Conservation (phyloP, 2,888 invertebrate species). For the Aphidius colemani region DNA sequence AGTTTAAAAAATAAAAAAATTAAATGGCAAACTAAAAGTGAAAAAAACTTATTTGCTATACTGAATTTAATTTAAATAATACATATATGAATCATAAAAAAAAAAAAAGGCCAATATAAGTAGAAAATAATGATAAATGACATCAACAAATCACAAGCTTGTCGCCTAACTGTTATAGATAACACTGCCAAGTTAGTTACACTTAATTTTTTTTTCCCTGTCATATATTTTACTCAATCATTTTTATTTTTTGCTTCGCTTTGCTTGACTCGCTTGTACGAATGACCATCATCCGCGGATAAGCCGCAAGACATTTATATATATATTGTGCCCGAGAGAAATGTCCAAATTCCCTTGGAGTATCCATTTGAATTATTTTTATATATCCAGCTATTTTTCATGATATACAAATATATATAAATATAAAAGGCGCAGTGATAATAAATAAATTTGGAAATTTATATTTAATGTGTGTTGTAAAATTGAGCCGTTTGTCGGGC, state of each 20-base stretch:
- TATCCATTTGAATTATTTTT: conserved; percentile 60
- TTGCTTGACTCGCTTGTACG: conserved; percentile 44
- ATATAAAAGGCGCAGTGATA: no score
- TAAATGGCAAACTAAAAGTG: no score
- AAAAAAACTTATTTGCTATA: no score
- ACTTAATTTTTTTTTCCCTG: conserved; percentile 39
- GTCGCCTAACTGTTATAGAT: conserved; percentile 56
- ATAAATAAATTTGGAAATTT: no score
- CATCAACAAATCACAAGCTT: conserved; percentile 51
- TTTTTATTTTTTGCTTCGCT: conserved; percentile 48
- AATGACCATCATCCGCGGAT: conserved; percentile 57
- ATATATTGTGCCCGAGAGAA: conserved; percentile 48
- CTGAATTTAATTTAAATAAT: no score
- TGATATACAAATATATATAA: conserved; percentile 43
- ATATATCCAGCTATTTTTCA: conserved; percentile 58
- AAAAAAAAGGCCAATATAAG: no score
- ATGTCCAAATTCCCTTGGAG: conserved; percentile 33
- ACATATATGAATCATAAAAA: no score
- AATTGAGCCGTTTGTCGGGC: conserved; percentile 47
- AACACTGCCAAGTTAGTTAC: conserved; percentile 41
- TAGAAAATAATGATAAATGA: conserved; percentile 25
- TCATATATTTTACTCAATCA: conserved; percentile 9
- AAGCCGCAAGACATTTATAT: conserved; percentile 44
- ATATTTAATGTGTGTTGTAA: neutral
- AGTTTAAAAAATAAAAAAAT: no score